Evolutionary conservation across 2,113 vertebrate species (phyloP).

Genomic region (Myotis lucifugus): DNA sequence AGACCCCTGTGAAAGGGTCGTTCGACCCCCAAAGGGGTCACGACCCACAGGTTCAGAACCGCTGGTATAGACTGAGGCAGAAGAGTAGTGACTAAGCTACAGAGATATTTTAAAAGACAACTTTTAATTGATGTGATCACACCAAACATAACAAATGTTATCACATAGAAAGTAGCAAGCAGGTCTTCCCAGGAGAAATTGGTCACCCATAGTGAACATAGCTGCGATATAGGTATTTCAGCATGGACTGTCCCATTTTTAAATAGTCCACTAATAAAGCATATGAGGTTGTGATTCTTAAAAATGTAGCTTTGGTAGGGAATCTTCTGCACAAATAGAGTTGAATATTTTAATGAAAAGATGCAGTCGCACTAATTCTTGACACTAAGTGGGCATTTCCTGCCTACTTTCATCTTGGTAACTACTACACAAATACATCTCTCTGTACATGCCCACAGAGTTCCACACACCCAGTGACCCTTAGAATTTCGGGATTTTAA

Average conservation of each 20-base stretch:
- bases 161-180: not conserved
- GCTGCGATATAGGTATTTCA: not conserved
- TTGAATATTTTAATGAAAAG: constrained; percentile 10
- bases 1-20: too few species aligned
- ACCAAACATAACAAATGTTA: not conserved
- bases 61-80: not conserved
- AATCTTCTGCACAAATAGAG: not conserved
- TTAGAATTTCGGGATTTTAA: not conserved
- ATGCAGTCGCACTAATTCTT: not conserved
- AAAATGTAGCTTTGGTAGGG: not conserved
- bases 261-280: not conserved
- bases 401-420: not conserved
- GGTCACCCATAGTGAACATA: not conserved
- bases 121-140: not conserved
- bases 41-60: too few species aligned
- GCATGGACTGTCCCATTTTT: not conserved
- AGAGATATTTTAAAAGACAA: constrained; percentile 25
- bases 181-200: not conserved
- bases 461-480: not conserved
- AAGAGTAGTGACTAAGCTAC: not conserved
- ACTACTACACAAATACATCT: not conserved
- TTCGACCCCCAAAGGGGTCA: too few species aligned
- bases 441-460: not conserved
- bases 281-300: not conserved
- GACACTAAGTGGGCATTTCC: not conserved